Evolutionary conservation across 2,113 vertebrate species (phyloP), one percentile per base, ranked within the genome.

Genomic region (Equus przewalskii): DNA sequence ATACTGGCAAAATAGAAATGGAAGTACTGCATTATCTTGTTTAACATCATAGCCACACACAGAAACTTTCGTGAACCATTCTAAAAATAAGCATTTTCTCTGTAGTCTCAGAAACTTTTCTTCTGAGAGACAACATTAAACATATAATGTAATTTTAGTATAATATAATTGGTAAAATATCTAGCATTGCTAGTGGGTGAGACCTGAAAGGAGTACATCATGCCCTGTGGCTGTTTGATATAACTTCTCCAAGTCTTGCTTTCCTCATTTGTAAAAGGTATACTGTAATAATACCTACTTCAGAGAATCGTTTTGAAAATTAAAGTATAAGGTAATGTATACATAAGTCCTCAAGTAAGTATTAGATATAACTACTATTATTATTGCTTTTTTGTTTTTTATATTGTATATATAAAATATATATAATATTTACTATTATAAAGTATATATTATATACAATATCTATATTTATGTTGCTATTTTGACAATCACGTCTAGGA

Each of bases 21-120:
- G 44, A 89, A 94, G 65, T 85, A 65, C 9, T 85, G 28, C n/a
- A 56, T 94, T 85, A 62, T 75, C 89, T 79, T 93, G 24, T 67
- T 64, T 78, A 78, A 79, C 56, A 81, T 24, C 26, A 54, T 67
- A 73, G 79, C 56, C 1, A 49, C 54, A 16, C 54, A 70, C 14
- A 56, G 72, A 79, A 84, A 56, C 9, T 65, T 78, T 56, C 64
- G 12, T 64, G 72, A 94, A 70, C 49, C 15, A 49, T 56, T 56
- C 54, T 84, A 83, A 78, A 84, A 78, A 46, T 73, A 69, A n/a
- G 12, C 46, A 85, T 79, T 85, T 85, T 12, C 24, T 85, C 28
- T 24, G 70, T 30, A 72, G 64, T 30, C 28, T 79, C 70, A 72
- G 22, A 85, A 56, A 65, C 16, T 79, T 89, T 79, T 96, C 30